Base-by-base conservation (phyloP, 2,797 vertebrate species). In the Channallabes apus region DNA sequence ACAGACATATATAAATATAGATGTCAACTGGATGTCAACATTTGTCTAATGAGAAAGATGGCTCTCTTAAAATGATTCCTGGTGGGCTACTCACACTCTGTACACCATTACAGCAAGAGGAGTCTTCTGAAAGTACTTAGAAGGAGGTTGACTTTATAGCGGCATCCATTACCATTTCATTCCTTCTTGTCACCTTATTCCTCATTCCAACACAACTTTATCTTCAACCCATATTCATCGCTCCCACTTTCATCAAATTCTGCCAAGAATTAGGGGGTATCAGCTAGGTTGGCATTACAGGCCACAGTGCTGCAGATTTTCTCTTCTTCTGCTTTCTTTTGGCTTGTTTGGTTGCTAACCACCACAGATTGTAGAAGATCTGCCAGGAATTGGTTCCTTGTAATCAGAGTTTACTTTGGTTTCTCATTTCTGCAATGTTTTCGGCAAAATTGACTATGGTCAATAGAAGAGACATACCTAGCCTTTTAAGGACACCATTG, bases 91-190 rank as follows among this genome's bases (percentile, higher is more conserved):
- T 75, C 17, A 14, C 15, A 56, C 17, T 22, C 17, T n/a, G n/a
- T 59, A 46, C 72, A 32, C 14, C 32, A 22, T 73, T 65, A 35
- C 85, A 29, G 29, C n/a, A 75, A 75, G 46, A 75, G 6, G 72
- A 51, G 12, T 73, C 71, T 73, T 7, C 24, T n/a, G 27, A 56
- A 56, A 29, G 41, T 75, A 56, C 4, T 54, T 73, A 65, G 46
- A 20, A 56, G 20, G 18, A 73, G 11, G 35, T 51, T 80, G 6
- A 58, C 41, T 46, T 80, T 64, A 38, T 35, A 56, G 11, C 29
- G 29, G 15, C 65, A 20, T 41, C 82, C 61, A 72, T 85, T 85
- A 75, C 24, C 22, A 35, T 73, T 82, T 75, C 79, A 82, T 80
- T 75, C 41, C 46, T 75, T 29, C 46, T 73, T 73, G 41, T 51